These are phyloP conservation scores for Nannoperca obscura DNA, from an alignment of 2,797 vertebrate species.

Conservation along the genomic window DNA sequence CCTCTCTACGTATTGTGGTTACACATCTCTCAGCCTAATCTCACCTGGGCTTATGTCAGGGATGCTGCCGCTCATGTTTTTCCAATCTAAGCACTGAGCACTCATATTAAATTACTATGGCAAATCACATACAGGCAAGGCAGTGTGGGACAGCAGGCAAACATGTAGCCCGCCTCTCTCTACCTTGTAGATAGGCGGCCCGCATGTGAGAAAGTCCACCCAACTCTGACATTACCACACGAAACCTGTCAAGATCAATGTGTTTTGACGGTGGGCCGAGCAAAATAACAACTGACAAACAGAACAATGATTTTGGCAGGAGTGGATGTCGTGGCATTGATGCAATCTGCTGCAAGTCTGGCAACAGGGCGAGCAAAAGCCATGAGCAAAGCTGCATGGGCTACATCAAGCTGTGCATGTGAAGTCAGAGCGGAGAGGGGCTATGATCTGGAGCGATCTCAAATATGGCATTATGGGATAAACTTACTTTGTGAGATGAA, in stretches of 20 bases:
- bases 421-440: slow-evolving; percentile 21
- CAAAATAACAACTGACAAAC: slow-evolving; percentile 56
- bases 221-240: slow-evolving; percentile 13
- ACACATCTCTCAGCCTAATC: slow-evolving; percentile 57
- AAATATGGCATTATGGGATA: slow-evolving; percentile 16
- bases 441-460: slow-evolving; percentile 25
- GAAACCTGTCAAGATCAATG: slow-evolving; percentile 38
- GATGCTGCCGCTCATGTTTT: slow-evolving; percentile 48
- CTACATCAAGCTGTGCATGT: slow-evolving; percentile 47
- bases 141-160: background rate
- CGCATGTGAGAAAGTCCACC: background rate
- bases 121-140: slow-evolving; percentile 41
- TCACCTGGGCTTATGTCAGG: slow-evolving; percentile 48
- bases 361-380: slow-evolving; percentile 53
- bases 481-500: slow-evolving; percentile 20
- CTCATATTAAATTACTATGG: slow-evolving; percentile 68
- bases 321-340: slow-evolving; percentile 63
- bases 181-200: slow-evolving; percentile 7
- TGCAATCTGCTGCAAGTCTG: slow-evolving; percentile 75
- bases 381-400: slow-evolving; percentile 31
- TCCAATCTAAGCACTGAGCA: slow-evolving; percentile 60
- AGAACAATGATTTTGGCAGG: slow-evolving; percentile 58
- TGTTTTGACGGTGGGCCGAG: slow-evolving; percentile 26
- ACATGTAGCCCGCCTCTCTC: background rate
- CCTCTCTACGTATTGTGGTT: slow-evolving; percentile 36